Percentiles rank a stretch among this genome's conserved stretches.
phyloP scores from a whole-genome alignment of 1,140 invertebrate genomes.

The Monochamus saltuarius region DNA sequence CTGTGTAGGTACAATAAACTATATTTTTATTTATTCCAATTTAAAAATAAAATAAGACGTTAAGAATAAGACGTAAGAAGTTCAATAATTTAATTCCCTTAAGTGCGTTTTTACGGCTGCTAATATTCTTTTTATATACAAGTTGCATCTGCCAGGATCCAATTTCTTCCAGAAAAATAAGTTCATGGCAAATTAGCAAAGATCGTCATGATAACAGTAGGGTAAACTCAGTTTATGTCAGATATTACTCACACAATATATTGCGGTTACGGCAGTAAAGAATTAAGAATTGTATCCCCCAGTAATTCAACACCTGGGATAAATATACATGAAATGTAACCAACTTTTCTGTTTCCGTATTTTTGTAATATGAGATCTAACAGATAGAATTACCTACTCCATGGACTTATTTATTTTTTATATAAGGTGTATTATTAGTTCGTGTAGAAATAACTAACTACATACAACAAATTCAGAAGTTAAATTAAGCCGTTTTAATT shows the following conservation, averaged over 20 bases:
- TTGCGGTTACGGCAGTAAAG: neutral
- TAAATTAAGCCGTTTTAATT: no score
- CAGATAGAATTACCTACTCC: neutral
- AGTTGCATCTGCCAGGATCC: slow-evolving; percentile 8
- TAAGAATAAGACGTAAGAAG: no score
- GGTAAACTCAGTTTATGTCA: neutral
- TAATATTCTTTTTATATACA: neutral
- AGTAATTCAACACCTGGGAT: no score
- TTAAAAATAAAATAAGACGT: no score
- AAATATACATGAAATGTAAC: neutral
- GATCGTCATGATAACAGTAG: neutral
- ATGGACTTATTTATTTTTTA: no score
- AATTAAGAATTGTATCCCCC: neutral
- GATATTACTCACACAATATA: slow-evolving; percentile 7
- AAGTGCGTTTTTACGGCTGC: no score
- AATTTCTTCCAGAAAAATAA: slow-evolving; percentile 4
- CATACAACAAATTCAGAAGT: no score
- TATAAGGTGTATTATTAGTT: no score
- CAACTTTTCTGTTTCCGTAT: slow-evolving; percentile 13
- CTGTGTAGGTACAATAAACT: no score
- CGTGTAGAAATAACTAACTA: no score
- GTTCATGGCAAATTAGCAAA: slow-evolving; percentile 15
- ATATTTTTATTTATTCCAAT: no score
- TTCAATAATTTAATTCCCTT: no score
- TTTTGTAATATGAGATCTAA: slow-evolving; percentile 11